phyloP scores from a whole-genome alignment of 2,888 invertebrate genomes.

The Cephus runcator region DNA sequence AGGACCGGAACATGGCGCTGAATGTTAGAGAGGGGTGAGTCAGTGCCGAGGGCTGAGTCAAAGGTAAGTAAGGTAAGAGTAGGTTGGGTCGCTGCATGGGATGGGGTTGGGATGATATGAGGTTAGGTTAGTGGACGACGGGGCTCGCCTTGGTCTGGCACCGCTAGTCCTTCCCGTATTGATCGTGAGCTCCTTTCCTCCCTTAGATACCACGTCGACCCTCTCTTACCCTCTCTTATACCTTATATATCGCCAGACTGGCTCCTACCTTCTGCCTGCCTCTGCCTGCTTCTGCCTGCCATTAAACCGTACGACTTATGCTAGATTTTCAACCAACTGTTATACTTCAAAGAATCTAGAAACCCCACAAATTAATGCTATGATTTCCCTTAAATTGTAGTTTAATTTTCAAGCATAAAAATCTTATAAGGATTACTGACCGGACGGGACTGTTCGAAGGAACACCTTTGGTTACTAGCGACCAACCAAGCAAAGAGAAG shows the following conservation, averaged over 20 bases:
- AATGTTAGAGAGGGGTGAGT: constrained; percentile 1
- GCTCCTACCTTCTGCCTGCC: constrained; percentile 33
- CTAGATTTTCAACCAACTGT: background rate
- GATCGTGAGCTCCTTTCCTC: constrained; percentile 62
- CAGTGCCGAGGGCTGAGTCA: constrained; percentile 26
- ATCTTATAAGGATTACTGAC: background rate
- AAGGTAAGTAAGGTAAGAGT: constrained; percentile 37
- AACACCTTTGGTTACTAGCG: background rate
- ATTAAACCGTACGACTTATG: background rate
- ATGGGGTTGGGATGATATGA: constrained; percentile 54
- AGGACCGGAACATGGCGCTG: constrained; percentile 12
- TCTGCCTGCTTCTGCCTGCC: background rate
- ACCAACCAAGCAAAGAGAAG: background rate
- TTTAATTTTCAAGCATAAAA: background rate
- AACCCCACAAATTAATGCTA: background rate
- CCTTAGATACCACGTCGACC: constrained; percentile 57
- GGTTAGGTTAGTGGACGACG: constrained; percentile 57
- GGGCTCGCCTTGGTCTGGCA: constrained; percentile 63
- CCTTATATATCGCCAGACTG: constrained; percentile 37
- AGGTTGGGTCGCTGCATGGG: constrained; percentile 42
- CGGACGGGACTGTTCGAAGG: background rate
- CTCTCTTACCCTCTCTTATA: constrained; percentile 40
- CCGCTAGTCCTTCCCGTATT: constrained; percentile 64
- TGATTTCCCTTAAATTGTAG: background rate
- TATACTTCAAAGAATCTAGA: background rate